Evolutionary conservation across 2,888 invertebrate genomes (phyloP).

Genomic region (Zaprionus obscuricornis): DNA sequence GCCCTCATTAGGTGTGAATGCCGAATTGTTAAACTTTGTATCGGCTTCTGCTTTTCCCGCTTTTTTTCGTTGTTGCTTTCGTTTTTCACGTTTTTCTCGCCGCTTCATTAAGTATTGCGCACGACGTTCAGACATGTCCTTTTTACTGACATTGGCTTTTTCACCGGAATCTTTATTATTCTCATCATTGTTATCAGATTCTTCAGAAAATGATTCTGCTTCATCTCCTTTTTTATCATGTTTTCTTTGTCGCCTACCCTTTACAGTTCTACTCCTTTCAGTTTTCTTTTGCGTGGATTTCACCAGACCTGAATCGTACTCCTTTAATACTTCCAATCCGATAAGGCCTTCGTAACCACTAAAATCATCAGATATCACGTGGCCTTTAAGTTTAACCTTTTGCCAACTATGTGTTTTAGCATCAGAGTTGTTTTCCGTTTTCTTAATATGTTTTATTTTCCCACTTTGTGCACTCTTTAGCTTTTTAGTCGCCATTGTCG

Average conservation of each 20-base stretch:
- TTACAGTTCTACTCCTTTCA: conserved; percentile 16
- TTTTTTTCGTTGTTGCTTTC: conserved; percentile 43
- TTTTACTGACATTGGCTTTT: conserved; percentile 50
- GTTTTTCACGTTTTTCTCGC: conserved; percentile 61
- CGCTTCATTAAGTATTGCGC: conserved; percentile 53
- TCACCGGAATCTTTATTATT: conserved; percentile 5
- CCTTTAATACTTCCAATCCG: conserved; percentile 90
- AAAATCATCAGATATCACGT: conserved; percentile 83
- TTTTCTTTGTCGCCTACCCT: conserved; percentile 56
- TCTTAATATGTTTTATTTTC: neutral
- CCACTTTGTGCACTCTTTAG: conserved; percentile 7
- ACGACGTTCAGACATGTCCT: conserved; percentile 64
- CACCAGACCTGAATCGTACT: conserved; percentile 86
- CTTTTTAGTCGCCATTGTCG: conserved; percentile 1
- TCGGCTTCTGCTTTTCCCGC: conserved; percentile 1
- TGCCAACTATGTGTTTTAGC: conserved; percentile 84
- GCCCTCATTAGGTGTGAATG: conserved; percentile 40
- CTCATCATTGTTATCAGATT: conserved; percentile 33
- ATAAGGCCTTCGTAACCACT: conserved; percentile 87
- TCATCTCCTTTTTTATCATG: conserved; percentile 2
- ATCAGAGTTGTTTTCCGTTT: neutral
- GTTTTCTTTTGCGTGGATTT: conserved; percentile 81
- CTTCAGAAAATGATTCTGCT: conserved; percentile 26
- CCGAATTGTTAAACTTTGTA: neutral
- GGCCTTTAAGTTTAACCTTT: conserved; percentile 87